Evolutionary conservation across 2,797 vertebrate species (phyloP), one percentile per base, ranked within the genome.

Genomic region (Oreochromis grahami): DNA sequence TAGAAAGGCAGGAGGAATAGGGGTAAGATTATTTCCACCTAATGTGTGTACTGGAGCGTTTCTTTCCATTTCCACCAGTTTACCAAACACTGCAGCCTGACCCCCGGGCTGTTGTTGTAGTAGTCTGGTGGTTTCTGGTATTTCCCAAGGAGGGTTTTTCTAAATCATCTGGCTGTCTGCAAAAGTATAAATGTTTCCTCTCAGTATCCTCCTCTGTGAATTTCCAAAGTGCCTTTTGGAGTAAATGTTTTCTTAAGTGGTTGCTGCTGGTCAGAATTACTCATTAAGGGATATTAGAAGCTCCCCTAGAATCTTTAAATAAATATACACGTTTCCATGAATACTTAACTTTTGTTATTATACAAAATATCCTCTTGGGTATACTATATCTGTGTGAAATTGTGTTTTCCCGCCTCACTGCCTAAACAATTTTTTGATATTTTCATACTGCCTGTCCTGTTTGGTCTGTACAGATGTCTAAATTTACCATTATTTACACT

Each of bases 401-500:
- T 70, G 1, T 72, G 38, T 56, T 50, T 10, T 52, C 24, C 2
- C 1, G 17, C 8, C 21, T 84, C 29, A 19, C 65, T 58, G 68
- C 36, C 6, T 10, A 50, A 74, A 74, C 26, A 32, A 29, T 72
- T 48, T 48, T 74, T 74, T 32, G 7, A 32, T 13, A 50, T 24
- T 68, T 72, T 55, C 41, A 36, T 79, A 34, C 52, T 79, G 13
- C 74, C 56, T 9, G 6, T 81, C 43, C 36, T 76, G 32, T 81
- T 81, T 11, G 15, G 84, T 85, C 76, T 79, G 65, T 38, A 58
- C 19, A 78, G 72, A 79, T 24, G 41, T 32, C 38, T 5, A 34
- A 29, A 63, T 80, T 60, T 83, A 63, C 45, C 79, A 84, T 83
- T 90, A 84, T 93, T 92, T 90, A 79, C 58, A 80, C 74, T 86